These are phyloP conservation scores for Apostichopus japonicus DNA, from an alignment of 35 echinoderm and acorn worm genomes.

Conservation along the genomic window DNA sequence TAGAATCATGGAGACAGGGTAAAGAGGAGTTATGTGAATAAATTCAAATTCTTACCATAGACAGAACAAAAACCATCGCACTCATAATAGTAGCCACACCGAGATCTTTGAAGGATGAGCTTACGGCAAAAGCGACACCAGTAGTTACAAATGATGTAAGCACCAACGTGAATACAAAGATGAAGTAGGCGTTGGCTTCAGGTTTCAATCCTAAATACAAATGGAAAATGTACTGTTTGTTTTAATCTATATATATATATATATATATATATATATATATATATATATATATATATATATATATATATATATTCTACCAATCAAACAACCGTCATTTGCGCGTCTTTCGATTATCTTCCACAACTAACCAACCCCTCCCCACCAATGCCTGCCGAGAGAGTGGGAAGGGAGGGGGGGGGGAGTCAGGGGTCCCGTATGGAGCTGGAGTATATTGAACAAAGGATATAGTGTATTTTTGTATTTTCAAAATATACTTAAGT, in stretches of 20 bases:
- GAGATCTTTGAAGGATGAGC: conserved; percentile 27
- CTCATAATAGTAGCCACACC: conserved; percentile 34
- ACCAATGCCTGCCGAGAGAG: too few relatives aligned
- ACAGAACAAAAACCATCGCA: conserved; percentile 43
- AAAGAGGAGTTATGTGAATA: not conserved
- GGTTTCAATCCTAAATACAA: conserved; percentile 28
- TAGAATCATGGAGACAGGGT: too few relatives aligned
- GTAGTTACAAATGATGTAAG: conserved; percentile 52
- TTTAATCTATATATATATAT: not conserved
- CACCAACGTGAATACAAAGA: conserved; percentile 50
- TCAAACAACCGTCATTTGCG: not conserved
- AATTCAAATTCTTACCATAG: conserved; percentile 55
- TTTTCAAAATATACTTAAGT: too few relatives aligned
- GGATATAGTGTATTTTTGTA: too few relatives aligned
- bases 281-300: not conserved
- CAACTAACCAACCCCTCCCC: too few relatives aligned
- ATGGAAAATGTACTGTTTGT: not conserved
- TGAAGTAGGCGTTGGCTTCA: conserved; percentile 47
- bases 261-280: not conserved
- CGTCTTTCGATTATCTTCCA: too few relatives aligned
- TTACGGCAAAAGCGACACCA: conserved; percentile 53
- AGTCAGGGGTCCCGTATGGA: too few relatives aligned
- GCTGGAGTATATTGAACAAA: too few relatives aligned
- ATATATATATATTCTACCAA: not conserved
- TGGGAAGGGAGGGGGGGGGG: too few relatives aligned